Evolutionary conservation across 2,113 vertebrate species (phyloP).

Genomic region (Tachuris rubrigastra): DNA sequence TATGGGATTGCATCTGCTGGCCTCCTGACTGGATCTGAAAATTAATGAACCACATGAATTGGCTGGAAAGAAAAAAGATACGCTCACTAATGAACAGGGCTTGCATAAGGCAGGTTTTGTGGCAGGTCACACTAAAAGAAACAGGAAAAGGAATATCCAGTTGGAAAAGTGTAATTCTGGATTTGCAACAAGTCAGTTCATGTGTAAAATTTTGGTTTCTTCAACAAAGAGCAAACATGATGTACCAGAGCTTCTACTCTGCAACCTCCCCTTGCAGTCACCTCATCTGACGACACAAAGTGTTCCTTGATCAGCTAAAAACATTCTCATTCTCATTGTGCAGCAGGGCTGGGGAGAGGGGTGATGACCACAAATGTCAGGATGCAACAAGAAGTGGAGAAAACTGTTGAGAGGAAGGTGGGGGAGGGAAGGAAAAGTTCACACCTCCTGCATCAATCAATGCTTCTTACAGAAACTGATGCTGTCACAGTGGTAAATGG

Average conservation of each 20-base stretch:
- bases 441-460: conserved; percentile 43
- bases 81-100: not conserved
- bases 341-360: not conserved
- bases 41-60: rapidly evolving
- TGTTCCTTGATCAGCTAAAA: not conserved
- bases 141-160: rapidly evolving
- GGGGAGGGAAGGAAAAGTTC: conserved; percentile 29
- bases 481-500: conserved; percentile 11
- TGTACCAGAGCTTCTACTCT: not conserved
- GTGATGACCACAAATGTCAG: not conserved
- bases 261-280: not conserved
- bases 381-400: not conserved
- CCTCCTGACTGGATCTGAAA: not conserved
- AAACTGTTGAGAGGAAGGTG: not conserved
- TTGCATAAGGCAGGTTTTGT: not conserved
- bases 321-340: rapidly evolving
- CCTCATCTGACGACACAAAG: not conserved
- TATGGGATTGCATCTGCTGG: not conserved
- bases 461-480: conserved; percentile 51
- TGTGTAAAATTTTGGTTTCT: not conserved
- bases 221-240: rapidly evolving
- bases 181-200: not conserved
- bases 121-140: not conserved
- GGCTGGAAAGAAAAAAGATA: not conserved
- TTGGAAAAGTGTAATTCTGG: rapidly evolving